Evolutionary conservation across 2,888 invertebrate genomes (phyloP).

Genomic region (Papilio elwesi): DNA sequence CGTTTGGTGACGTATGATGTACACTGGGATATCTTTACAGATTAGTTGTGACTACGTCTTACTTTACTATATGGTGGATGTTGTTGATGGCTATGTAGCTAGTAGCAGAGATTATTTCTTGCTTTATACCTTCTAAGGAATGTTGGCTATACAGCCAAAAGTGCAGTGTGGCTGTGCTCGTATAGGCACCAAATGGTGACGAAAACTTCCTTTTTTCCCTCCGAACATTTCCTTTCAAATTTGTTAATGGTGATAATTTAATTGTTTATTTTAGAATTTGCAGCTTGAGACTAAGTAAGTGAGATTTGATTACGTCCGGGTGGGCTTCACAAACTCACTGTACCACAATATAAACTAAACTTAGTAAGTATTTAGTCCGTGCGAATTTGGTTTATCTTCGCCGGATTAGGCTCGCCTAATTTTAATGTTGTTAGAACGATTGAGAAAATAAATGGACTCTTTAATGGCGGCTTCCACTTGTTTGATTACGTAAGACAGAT

Average conservation of each 20-base stretch:
- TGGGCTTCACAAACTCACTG: conserved; percentile 1
- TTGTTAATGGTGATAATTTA: background rate
- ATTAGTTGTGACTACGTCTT: too few species aligned
- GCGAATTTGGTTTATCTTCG: conserved; percentile 8
- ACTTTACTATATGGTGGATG: too few species aligned
- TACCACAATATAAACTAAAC: conserved; percentile 24
- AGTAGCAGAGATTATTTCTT: too few species aligned
- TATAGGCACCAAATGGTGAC: too few species aligned
- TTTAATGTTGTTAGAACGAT: conserved; percentile 8
- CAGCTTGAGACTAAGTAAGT: background rate
- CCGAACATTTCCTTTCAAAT: background rate
- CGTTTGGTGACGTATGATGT: too few species aligned
- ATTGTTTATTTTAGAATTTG: background rate
- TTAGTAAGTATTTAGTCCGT: conserved; percentile 14
- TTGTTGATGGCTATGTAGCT: too few species aligned
- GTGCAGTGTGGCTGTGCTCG: too few species aligned
- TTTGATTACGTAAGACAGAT: conserved; percentile 6
- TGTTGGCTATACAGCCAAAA: too few species aligned
- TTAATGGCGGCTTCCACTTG: conserved; percentile 3
- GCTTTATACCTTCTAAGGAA: too few species aligned
- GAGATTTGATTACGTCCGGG: conserved; percentile 2
- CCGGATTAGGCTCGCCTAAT: conserved; percentile 13
- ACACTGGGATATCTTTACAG: too few species aligned
- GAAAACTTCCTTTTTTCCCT: too few species aligned
- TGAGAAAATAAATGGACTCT: conserved; percentile 24